These are phyloP conservation scores for Zoanthus sansibaricus DNA, from an alignment of 92 coral and sea anemone genomes.

Conservation along the genomic window DNA sequence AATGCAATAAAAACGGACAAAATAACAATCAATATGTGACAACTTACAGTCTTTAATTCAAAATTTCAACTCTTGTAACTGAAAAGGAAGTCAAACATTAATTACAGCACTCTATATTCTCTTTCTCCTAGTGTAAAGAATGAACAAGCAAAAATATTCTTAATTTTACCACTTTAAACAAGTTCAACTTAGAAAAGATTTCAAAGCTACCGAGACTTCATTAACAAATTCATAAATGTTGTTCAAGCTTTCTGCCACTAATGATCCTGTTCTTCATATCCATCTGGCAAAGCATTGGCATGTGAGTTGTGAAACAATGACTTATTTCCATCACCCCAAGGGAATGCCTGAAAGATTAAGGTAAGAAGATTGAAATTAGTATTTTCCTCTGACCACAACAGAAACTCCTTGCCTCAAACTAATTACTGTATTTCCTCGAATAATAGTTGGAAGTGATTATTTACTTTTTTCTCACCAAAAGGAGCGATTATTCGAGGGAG, in stretches of 20 bases:
- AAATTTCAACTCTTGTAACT: neutral
- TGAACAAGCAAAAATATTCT: neutral
- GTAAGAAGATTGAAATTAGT: too few species aligned
- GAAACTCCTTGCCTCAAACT: too few species aligned
- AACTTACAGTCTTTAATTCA: neutral
- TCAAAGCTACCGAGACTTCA: neutral
- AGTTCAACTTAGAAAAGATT: neutral
- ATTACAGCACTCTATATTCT: neutral
- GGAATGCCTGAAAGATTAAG: conserved; percentile 77
- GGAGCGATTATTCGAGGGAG: too few species aligned
- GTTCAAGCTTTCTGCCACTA: conserved; percentile 15
- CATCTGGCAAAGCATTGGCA: conserved; percentile 92
- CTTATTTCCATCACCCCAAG: conserved; percentile 98
- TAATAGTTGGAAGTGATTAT: too few species aligned
- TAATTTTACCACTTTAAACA: neutral
- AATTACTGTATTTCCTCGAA: too few species aligned
- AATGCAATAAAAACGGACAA: too few species aligned
- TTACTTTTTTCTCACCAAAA: too few species aligned
- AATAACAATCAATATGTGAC: neutral
- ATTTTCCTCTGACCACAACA: too few species aligned
- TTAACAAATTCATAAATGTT: neutral
- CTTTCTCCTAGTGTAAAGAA: neutral
- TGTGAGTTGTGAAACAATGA: conserved; percentile 90
- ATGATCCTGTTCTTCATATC: conserved; percentile 72
- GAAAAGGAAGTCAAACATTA: neutral